Evolutionary conservation across 2,797 vertebrate genomes (phyloP).

Genomic region (Acanthis flammea): DNA sequence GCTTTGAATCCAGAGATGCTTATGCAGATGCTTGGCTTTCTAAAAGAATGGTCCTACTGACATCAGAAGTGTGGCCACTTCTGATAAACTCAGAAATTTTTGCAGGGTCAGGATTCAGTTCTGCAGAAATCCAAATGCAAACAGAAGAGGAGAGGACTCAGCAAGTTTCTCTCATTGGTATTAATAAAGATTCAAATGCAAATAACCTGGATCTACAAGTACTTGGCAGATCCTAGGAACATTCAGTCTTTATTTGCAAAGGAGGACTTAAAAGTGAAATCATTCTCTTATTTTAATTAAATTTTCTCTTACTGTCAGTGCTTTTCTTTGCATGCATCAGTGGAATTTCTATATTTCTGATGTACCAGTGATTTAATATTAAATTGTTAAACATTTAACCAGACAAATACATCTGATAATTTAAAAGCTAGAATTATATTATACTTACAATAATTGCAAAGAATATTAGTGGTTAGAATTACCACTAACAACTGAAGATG

Average conservation of each 20-base stretch:
- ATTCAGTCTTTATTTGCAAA: background rate
- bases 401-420: background rate
- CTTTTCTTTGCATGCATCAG: background rate
- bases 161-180: background rate
- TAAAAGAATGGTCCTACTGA: background rate
- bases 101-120: background rate
- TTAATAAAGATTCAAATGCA: background rate
- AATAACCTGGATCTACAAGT: background rate
- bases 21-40: background rate
- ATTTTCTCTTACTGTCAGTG: background rate
- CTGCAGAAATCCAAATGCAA: background rate
- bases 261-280: background rate
- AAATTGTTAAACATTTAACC: background rate
- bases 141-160: background rate
- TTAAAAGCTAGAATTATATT: background rate
- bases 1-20: background rate
- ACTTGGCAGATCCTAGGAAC: background rate
- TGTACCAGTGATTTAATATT: background rate
- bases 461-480: background rate
- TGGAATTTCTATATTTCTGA: background rate
- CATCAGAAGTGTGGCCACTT: background rate
- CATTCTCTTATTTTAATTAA: background rate
- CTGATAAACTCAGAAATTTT: background rate
- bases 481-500: background rate
- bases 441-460: background rate